These are phyloP conservation scores for Microcaecilia unicolor DNA, from an alignment of 2,797 vertebrate genomes.

Conservation along the genomic window DNA sequence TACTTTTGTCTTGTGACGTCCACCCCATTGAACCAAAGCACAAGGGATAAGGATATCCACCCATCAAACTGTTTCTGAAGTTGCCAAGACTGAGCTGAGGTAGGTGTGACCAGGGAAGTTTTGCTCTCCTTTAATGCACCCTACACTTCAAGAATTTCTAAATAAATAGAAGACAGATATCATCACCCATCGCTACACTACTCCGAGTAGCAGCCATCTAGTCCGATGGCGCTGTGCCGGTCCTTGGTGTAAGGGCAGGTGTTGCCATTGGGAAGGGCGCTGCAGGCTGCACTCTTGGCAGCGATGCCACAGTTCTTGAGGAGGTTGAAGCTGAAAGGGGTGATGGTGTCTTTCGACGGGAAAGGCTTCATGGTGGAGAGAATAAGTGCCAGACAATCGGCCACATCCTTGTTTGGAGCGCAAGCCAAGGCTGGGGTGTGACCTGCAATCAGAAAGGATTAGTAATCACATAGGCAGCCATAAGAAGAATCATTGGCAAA, in stretches of 20 bases:
- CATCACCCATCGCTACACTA: conserved; percentile 54
- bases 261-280: conserved; percentile 71
- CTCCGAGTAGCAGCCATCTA: conserved; percentile 91
- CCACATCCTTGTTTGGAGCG: conserved; percentile 92
- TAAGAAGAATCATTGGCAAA: too few relatives aligned
- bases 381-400: conserved; percentile 91
- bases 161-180: conserved; percentile 67
- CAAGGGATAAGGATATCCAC: too few relatives aligned
- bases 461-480: too few relatives aligned
- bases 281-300: conserved; percentile 63
- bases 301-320: conserved; percentile 84
- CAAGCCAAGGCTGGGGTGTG: conserved; percentile 92
- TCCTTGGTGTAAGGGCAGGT: conserved; percentile 69
- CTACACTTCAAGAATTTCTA: conserved; percentile 63
- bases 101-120: too few relatives aligned
- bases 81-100: too few relatives aligned
- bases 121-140: conserved; percentile 74
- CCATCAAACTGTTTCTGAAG: too few relatives aligned
- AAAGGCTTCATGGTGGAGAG: conserved; percentile 98
- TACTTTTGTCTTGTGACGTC: too few relatives aligned
- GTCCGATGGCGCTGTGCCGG: conserved; percentile 62
- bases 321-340: conserved; percentile 81
- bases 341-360: conserved; percentile 76
- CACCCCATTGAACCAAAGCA: too few relatives aligned
- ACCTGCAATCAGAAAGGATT: conserved; percentile 61